Conservation (phyloP, 2,888 invertebrate genomes). For the Petrolisthes cinctipes region DNA sequence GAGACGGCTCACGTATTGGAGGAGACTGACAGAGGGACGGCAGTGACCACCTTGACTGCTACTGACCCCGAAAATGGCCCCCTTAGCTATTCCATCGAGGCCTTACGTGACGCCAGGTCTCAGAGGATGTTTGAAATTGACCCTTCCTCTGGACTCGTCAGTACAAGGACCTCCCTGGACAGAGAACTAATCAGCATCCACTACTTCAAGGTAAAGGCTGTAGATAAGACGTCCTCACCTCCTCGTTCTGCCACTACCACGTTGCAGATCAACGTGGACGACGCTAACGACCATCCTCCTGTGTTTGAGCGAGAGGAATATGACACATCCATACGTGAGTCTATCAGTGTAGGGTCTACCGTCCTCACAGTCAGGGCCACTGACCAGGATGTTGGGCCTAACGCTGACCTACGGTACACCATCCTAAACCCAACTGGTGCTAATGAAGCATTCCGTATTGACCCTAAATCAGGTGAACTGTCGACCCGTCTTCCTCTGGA, state of each 20-base stretch:
- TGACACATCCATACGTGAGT: conserved; percentile 87
- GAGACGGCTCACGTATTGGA: conserved; percentile 91
- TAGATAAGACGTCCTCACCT: conserved; percentile 85
- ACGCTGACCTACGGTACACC: conserved; percentile 82
- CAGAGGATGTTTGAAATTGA: conserved; percentile 86
- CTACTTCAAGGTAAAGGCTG: conserved; percentile 90
- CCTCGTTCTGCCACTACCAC: conserved; percentile 91
- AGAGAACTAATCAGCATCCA: conserved; percentile 89
- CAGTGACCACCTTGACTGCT: conserved; percentile 88
- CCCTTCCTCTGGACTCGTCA: conserved; percentile 84
- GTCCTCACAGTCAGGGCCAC: conserved; percentile 91
- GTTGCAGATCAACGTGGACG: conserved; percentile 89
- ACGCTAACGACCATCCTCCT: conserved; percentile 95
- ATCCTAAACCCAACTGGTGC: conserved; percentile 76
- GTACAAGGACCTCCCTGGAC: conserved; percentile 87
- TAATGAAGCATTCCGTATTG: conserved; percentile 86
- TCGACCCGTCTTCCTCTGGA: conserved; percentile 85
- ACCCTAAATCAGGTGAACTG: conserved; percentile 84
- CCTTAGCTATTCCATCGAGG: conserved; percentile 88
- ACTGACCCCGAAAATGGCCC: conserved; percentile 80
- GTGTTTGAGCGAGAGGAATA: conserved; percentile 92
- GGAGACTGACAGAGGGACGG: conserved; percentile 86
- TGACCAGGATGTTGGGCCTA: conserved; percentile 87
- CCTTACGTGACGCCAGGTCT: conserved; percentile 86
- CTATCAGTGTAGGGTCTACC: conserved; percentile 87